Base-by-base conservation (phyloP, 2,797 vertebrate genomes). In the Artibeus jamaicensis region DNA sequence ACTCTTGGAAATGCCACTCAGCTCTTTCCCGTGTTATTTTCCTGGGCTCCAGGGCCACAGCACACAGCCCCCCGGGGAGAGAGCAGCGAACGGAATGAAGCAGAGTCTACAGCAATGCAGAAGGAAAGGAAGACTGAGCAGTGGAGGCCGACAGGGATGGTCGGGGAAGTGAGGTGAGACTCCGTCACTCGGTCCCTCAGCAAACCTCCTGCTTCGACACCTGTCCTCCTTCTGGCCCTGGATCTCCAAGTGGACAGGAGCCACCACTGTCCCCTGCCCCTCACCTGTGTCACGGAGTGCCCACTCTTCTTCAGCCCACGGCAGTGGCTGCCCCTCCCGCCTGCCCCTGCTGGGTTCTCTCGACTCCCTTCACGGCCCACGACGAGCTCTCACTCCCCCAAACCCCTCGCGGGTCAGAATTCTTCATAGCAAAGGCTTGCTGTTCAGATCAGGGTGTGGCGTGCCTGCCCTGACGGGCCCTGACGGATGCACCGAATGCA, bases 221-320 rank as follows among this genome's bases (percentile, higher is more conserved):
- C 9, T 1, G 19, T 29, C 34, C 12, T 48, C 19, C 37, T 48
- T 29, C 16, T 19, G 44, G 9, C 34, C 37, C 37, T 55, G 32
- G 21, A 8, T 9, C 37, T 55, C 21, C 6, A 39, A 15, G 21
- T 6, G 24, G 14, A 10, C 4, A 7, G n/a, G 55, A 48, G 50
- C 2, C 50, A 57, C 24, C 2, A 3, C 5, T 8, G 10, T 37
- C 9, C 39, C 24, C 34, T 22, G 2, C 32, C 55, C 16, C n/a
- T 10, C 12, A 15, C 15, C 32, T n/a, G 32, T 5, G 6, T 15
- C n/a, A 3, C 1, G 0, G 16, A 2, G 26, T 9, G 44, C 11
- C 57, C 50, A 7, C 26, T 26, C 6, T 42, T 6, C 9, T 37
- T 24, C 67, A 50, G 39, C 11, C n/a, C 3, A 24, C 39, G 42